phyloP scores from a whole-genome alignment of 35 echinoderm and acorn worm species.

The Acanthaster planci region DNA sequence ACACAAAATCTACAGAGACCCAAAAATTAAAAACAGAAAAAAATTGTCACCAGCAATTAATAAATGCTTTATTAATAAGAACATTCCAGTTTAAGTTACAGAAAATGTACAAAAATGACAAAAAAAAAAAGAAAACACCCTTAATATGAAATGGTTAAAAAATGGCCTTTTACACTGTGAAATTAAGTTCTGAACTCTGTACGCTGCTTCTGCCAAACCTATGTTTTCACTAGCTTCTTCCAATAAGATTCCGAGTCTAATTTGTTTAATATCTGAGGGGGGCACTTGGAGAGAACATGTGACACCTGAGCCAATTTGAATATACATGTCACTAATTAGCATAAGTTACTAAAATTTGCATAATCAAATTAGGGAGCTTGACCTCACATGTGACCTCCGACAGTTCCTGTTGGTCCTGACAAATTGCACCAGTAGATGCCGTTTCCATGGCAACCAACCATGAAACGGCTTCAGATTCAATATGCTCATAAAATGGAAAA shows the following conservation, averaged over 20 bases:
- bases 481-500: too few species aligned
- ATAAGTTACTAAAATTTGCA: slow-evolving; percentile 31
- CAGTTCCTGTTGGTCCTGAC: slow-evolving; percentile 2
- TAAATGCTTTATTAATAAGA: slow-evolving; percentile 21
- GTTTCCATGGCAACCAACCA: background rate
- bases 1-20: slow-evolving; percentile 22
- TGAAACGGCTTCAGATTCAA: too few species aligned
- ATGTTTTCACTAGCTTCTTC: background rate
- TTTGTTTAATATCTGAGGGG: slow-evolving; percentile 3
- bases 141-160: background rate
- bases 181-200: background rate
- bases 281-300: slow-evolving; percentile 18
- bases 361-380: slow-evolving; percentile 5
- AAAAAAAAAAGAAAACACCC: slow-evolving; percentile 22
- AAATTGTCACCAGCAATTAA: slow-evolving; percentile 17
- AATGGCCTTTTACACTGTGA: background rate
- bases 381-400: slow-evolving; percentile 7
- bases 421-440: slow-evolving; percentile 19
- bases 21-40: slow-evolving; percentile 18
- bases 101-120: slow-evolving; percentile 34
- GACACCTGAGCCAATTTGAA: slow-evolving; percentile 13
- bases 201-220: background rate
- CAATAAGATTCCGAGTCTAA: background rate
- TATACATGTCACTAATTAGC: slow-evolving; percentile 17
- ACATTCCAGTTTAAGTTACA: slow-evolving; percentile 29